phyloP scores from a whole-genome alignment of 2,797 vertebrate species.

The Crypturellus tataupa region DNA sequence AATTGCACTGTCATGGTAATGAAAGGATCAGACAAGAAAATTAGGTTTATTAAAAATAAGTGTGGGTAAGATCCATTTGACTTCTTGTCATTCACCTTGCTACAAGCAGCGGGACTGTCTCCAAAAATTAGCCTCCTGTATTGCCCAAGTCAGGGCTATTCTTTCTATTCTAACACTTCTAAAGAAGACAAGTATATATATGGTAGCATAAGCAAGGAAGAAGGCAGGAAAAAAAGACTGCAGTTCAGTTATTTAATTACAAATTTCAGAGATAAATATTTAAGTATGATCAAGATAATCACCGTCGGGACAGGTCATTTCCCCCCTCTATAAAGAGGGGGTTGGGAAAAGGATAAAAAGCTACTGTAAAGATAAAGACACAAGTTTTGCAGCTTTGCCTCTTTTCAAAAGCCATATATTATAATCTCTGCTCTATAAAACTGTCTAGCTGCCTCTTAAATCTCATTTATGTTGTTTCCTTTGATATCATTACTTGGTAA shows the following conservation, averaged over 20 bases:
- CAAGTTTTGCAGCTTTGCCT: slow-evolving; percentile 20
- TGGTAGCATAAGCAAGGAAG: background rate
- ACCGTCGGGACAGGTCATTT: background rate
- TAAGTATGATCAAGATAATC: background rate
- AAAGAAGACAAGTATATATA: background rate
- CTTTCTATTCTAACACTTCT: background rate
- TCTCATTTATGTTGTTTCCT: slow-evolving; percentile 55
- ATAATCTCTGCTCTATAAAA: slow-evolving; percentile 36
- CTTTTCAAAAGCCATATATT: slow-evolving; percentile 34
- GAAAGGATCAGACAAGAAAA: slow-evolving; percentile 38
- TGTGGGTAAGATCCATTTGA: slow-evolving; percentile 25
- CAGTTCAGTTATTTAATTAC: background rate
- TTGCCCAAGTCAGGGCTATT: background rate
- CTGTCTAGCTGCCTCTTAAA: slow-evolving; percentile 55
- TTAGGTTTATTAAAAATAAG: slow-evolving; percentile 25
- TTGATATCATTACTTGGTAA: slow-evolving; percentile 48
- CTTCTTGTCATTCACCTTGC: slow-evolving; percentile 18
- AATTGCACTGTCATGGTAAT: slow-evolving; percentile 12
- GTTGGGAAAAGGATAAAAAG: background rate
- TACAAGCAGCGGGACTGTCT: background rate
- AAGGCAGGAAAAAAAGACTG: background rate
- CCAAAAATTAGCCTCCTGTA: background rate
- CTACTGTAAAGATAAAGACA: slow-evolving; percentile 20
- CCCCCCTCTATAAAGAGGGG: background rate
- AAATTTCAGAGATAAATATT: slow-evolving; percentile 6